These are phyloP conservation scores for Silurus meridionalis DNA, from an alignment of 2,113 vertebrate genomes.

Conservation along the genomic window DNA sequence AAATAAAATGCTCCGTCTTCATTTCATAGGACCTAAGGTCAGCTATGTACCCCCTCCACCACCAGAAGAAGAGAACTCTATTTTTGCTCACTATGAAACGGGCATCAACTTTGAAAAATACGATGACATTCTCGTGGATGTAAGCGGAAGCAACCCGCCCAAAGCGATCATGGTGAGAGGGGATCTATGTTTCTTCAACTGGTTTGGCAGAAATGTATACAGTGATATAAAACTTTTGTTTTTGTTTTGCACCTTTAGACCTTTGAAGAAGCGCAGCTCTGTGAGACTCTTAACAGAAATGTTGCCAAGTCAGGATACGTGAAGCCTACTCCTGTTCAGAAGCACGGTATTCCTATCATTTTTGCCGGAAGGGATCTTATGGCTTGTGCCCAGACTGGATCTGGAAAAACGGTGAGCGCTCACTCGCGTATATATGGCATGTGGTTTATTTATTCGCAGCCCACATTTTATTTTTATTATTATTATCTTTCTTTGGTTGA, in stretches of 20 bases:
- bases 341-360: conserved; percentile 89
- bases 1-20: not conserved
- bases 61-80: conserved; percentile 79
- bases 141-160: conserved; percentile 83
- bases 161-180: conserved; percentile 79
- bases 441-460: not conserved
- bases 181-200: not conserved
- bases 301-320: conserved; percentile 84
- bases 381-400: conserved; percentile 97
- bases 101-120: conserved; percentile 96
- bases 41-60: conserved; percentile 87
- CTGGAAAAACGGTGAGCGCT: conserved; percentile 90
- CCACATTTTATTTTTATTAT: too few relatives aligned
- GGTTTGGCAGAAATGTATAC: not conserved
- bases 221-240: not conserved
- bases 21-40: conserved; percentile 78
- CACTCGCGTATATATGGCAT: not conserved
- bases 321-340: conserved; percentile 94
- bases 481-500: too few relatives aligned
- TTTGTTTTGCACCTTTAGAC: conserved; percentile 62
- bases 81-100: conserved; percentile 84
- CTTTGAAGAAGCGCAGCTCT: conserved; percentile 84
- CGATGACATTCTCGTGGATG: conserved; percentile 83
- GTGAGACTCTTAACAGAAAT: conserved; percentile 79
- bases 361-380: conserved; percentile 88